Percentiles rank a stretch among this genome's conserved stretches.
Evolutionary conservation across 2,113 vertebrate genomes (phyloP).

Genomic region (Lucifuga dentata): DNA sequence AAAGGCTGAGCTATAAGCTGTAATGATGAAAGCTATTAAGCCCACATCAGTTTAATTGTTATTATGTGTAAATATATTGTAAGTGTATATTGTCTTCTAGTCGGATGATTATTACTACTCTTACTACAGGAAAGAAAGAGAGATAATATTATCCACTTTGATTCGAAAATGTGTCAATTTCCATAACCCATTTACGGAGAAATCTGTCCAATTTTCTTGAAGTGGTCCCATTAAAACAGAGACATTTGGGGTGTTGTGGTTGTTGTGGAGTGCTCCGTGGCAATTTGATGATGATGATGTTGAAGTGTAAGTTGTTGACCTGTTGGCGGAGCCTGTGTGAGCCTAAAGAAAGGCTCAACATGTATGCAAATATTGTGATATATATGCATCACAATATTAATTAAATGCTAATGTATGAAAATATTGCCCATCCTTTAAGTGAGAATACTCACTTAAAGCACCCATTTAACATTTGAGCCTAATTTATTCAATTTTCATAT

Average conservation of each 20-base stretch:
- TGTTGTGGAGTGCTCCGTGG: no score
- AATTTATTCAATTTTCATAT: no score
- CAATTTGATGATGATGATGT: slow-evolving; percentile 33
- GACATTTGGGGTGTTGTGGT: slow-evolving; percentile 32
- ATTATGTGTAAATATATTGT: no score
- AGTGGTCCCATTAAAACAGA: slow-evolving; percentile 48
- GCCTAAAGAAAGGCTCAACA: not conserved
- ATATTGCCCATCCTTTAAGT: no score
- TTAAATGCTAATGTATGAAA: no score
- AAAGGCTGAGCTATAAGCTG: not conserved
- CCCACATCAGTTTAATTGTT: not conserved
- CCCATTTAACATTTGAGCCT: no score
- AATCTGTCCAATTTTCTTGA: no score
- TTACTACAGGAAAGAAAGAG: slow-evolving; percentile 26
- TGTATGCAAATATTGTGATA: slow-evolving; percentile 67
- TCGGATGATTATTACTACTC: no score
- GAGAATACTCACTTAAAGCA: no score
- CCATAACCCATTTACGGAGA: slow-evolving; percentile 56
- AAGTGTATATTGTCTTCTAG: no score
- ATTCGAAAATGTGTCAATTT: slow-evolving; percentile 49
- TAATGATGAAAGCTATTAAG: not conserved
- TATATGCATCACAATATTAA: no score
- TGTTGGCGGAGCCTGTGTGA: not conserved
- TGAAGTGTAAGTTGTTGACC: slow-evolving; percentile 44
- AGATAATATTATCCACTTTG: slow-evolving; percentile 44